phyloP scores from a whole-genome alignment of 2,113 vertebrate genomes.

The Clinocottus analis region DNA sequence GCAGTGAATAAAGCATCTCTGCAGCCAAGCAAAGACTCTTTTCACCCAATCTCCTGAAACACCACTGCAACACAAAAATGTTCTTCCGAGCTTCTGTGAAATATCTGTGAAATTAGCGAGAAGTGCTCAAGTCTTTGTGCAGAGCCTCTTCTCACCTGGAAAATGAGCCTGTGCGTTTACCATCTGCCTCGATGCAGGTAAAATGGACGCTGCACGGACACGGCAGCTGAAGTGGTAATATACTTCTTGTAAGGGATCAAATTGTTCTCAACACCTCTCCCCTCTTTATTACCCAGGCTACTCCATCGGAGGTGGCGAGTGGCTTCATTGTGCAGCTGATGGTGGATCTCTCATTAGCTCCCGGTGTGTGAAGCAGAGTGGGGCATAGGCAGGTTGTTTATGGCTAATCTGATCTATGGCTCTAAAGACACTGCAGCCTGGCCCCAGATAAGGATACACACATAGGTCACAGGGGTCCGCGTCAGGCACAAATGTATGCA shows the following conservation, averaged over 20 bases:
- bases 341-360: conserved; percentile 77
- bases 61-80: conserved; percentile 64
- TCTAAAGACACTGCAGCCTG: conserved; percentile 58
- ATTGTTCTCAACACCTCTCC: conserved; percentile 72
- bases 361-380: conserved; percentile 55
- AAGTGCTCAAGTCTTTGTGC: conserved; percentile 48
- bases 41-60: conserved; percentile 68
- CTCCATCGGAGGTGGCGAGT: conserved; percentile 58
- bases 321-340: conserved; percentile 71
- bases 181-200: conserved; percentile 64
- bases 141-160: conserved; percentile 68
- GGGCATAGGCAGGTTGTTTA: conserved; percentile 60
- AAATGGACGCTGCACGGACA: conserved; percentile 63
- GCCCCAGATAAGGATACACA: conserved; percentile 61
- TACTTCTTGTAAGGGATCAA: conserved; percentile 73
- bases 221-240: conserved; percentile 72
- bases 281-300: conserved; percentile 69
- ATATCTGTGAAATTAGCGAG: conserved; percentile 77
- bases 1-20: conserved; percentile 38
- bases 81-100: conserved; percentile 69
- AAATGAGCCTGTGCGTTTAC: conserved; percentile 66
- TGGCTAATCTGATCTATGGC: conserved; percentile 77
- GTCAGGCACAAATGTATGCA: conserved; percentile 37
- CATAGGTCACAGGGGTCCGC: conserved; percentile 63
- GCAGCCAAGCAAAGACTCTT: conserved; percentile 38